These are phyloP conservation scores for Vidua chalybeata DNA, from an alignment of 2,113 vertebrate species.

Conservation along the genomic window DNA sequence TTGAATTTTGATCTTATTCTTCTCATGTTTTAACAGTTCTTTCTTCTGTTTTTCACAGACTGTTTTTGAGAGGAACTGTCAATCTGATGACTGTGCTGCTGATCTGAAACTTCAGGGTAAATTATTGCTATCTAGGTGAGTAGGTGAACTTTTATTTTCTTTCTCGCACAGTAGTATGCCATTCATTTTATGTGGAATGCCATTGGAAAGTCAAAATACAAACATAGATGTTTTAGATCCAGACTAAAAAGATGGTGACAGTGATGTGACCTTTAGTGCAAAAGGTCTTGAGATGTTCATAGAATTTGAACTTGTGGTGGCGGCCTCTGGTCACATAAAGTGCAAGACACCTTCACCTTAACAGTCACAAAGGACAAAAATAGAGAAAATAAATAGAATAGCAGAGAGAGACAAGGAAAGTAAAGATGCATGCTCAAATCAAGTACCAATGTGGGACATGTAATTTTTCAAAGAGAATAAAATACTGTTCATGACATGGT, in stretches of 20 bases:
- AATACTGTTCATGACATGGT: background rate
- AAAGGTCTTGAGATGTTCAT: background rate
- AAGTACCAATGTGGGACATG: background rate
- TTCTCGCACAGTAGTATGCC: background rate
- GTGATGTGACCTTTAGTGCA: background rate
- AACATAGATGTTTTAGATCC: background rate
- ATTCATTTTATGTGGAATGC: background rate
- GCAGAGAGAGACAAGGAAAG: background rate
- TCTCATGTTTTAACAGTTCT: background rate
- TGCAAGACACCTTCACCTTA: background rate
- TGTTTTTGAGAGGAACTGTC: conserved; percentile 96
- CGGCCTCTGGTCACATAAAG: no score
- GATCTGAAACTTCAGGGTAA: conserved; percentile 90
- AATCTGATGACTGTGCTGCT: conserved; percentile 93
- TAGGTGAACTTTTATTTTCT: background rate
- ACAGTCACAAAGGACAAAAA: background rate
- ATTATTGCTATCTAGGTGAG: conserved; percentile 89
- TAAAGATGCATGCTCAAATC: background rate
- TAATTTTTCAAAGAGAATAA: background rate
- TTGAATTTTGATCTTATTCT: background rate
- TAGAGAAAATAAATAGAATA: background rate
- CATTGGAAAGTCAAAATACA: background rate
- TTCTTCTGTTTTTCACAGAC: conserved; percentile 78
- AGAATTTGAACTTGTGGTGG: background rate
- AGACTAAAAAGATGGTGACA: background rate